Conservation (phyloP, 2,888 invertebrate species). For the Eretmocerus hayati region DNA sequence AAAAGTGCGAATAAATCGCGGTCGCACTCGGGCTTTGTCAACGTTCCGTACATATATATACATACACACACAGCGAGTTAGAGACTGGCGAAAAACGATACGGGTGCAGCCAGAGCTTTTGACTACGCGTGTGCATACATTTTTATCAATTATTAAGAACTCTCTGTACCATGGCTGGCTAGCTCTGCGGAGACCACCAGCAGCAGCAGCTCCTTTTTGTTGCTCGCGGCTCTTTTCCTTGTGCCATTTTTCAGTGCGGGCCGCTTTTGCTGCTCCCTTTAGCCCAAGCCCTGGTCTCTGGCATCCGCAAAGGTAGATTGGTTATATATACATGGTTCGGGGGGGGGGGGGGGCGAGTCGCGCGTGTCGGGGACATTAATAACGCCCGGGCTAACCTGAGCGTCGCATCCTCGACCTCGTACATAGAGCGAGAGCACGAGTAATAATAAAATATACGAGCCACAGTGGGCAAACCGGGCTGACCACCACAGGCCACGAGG, state of each 20-base stretch:
- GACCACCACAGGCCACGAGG: conserved; percentile 19
- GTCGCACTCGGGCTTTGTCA: conserved; percentile 44
- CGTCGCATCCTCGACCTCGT: conserved; percentile 20
- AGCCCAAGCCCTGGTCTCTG: background rate
- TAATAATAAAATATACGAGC: conserved; percentile 43
- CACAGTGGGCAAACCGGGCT: conserved; percentile 26
- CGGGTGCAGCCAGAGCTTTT: conserved; percentile 19
- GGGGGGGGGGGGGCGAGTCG: too few relatives aligned
- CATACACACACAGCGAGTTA: conserved; percentile 10
- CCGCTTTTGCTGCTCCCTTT: background rate
- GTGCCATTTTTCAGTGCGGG: background rate
- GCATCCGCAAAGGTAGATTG: too few relatives aligned
- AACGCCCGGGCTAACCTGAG: conserved; percentile 32
- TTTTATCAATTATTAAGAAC: conserved; percentile 48
- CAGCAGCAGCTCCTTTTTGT: too few relatives aligned
- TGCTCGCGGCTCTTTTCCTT: background rate
- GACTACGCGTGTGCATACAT: conserved; percentile 41
- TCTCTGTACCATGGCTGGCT: conserved; percentile 20
- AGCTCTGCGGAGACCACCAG: too few relatives aligned
- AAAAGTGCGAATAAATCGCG: conserved; percentile 46
- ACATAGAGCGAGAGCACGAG: conserved; percentile 24
- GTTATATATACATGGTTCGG: too few relatives aligned
- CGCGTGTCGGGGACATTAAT: conserved; percentile 40
- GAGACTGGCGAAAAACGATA: conserved; percentile 5
- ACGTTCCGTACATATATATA: conserved; percentile 19